Conservation (phyloP, 2,113 vertebrate genomes). For the Gnathonemus longibarbis region DNA sequence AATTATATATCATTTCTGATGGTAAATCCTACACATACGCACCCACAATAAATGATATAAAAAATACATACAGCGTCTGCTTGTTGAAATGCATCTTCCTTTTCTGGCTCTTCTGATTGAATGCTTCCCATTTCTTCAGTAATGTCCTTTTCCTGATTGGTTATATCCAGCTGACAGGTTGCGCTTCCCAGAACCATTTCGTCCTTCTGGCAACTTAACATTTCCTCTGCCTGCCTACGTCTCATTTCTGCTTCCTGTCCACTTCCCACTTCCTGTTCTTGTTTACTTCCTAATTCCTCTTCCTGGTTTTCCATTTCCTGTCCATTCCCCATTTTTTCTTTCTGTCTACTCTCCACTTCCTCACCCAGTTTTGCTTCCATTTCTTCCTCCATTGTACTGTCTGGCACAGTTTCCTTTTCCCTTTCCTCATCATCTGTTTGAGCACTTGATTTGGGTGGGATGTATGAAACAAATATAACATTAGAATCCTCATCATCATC, state of each 20-base stretch:
- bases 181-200: neutral
- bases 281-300: neutral
- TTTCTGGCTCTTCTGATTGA: neutral
- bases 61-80: neutral
- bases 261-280: neutral
- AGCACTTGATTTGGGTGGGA: conserved; percentile 45
- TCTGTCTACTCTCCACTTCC: neutral
- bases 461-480: conserved; percentile 63
- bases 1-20: neutral
- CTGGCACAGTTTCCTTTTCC: neutral
- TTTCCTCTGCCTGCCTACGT: neutral
- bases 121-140: neutral
- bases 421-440: neutral
- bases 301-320: neutral
- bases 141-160: neutral
- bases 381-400: neutral
- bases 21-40: neutral
- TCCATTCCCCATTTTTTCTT: neutral
- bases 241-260: neutral
- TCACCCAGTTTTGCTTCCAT: neutral
- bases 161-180: neutral
- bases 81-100: neutral
- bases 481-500: conserved; percentile 54
- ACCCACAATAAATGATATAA: neutral
- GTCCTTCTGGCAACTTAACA: conserved; percentile 10